Percentiles rank a stretch among this genome's conserved stretches.
Conservation (phyloP, 2,113 vertebrate genomes). For the Leiothrix lutea region DNA sequence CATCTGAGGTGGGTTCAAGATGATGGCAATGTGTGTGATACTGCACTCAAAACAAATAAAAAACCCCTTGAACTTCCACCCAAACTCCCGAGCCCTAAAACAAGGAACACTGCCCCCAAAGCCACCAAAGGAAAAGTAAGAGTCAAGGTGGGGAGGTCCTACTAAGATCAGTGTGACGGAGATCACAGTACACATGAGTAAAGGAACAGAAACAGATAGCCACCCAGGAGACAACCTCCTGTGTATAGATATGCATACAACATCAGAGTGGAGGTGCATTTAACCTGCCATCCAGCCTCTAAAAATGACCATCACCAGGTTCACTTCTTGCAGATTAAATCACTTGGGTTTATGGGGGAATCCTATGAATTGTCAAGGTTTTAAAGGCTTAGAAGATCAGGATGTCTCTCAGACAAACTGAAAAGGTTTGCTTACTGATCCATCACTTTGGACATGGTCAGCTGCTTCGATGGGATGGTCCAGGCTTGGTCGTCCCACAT, state of each 20-base stretch:
- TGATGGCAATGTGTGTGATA: not conserved
- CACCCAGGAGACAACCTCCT: not conserved
- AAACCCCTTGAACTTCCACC: not conserved
- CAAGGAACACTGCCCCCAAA: not conserved
- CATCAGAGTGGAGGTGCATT: not conserved
- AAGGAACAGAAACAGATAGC: not conserved
- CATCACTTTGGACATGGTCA: conserved; percentile 87
- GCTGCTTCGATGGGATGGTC: conserved; percentile 95
- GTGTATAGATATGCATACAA: too few species aligned
- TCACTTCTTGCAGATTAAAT: not conserved
- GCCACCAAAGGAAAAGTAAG: not conserved
- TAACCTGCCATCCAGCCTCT: not conserved
- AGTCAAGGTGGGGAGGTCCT: not conserved
- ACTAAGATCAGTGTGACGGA: not conserved
- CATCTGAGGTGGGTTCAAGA: not conserved
- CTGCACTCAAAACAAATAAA: not conserved
- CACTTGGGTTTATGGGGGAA: not conserved
- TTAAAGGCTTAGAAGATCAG: not conserved
- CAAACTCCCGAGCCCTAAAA: not conserved
- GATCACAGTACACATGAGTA: not conserved
- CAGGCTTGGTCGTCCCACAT: conserved; percentile 92
- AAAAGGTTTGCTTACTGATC: conserved; percentile 78
- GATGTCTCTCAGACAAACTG: not conserved
- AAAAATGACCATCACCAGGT: not conserved
- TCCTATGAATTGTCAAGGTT: not conserved